Base-by-base conservation (phyloP, 2,888 invertebrate species). In the Junonia oenone region DNA sequence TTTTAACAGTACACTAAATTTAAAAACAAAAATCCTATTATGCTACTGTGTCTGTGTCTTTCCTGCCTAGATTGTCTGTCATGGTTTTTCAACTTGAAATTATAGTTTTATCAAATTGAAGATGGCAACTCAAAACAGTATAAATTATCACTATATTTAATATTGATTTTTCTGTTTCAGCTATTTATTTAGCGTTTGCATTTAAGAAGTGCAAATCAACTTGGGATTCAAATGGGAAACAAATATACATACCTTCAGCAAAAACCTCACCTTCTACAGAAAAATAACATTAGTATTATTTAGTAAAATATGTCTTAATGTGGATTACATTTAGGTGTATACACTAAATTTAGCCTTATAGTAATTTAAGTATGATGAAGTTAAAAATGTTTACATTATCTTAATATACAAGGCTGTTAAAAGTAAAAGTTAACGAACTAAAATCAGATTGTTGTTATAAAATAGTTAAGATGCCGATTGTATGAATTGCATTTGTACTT, bases 131-230 rank as follows among this genome's bases (percentile, higher is more conserved):
- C n/a, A n/a, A n/a, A n/a, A n/a, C n/a, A n/a, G n/a, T n/a, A n/a
- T n/a, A n/a, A 31, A 46, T 11, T 46, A 17, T 15, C 6, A 33
- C 11, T 33, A 13, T 22, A 33, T 19, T 8, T n/a, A 17, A 50
- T n/a, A 40, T 17, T 6, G 1, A 11, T 9, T 31, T 49, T 62
- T 60, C 45, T 71, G 61, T 92, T 93, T 63, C 80, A 95, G 94
- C 94, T 35, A 75, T 96, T 31, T 96, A 96, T 75, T 83, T 94
- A 66, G 93, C 94, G 9, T 96, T 96, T 89, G 95, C 92, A 43
- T 96, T 96, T 74, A 92, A 93, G 79, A 96, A 96, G 79, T 92
- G 92, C 68, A 93, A 92, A 73, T 89, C 89, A 55, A 85, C 86
- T n/a, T 92, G 91, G 92, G 91, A 92, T 63, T 72, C 83, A 2